Evolutionary conservation across 2,797 vertebrate species (phyloP).

Genomic region (Enteromius paludinosus): DNA sequence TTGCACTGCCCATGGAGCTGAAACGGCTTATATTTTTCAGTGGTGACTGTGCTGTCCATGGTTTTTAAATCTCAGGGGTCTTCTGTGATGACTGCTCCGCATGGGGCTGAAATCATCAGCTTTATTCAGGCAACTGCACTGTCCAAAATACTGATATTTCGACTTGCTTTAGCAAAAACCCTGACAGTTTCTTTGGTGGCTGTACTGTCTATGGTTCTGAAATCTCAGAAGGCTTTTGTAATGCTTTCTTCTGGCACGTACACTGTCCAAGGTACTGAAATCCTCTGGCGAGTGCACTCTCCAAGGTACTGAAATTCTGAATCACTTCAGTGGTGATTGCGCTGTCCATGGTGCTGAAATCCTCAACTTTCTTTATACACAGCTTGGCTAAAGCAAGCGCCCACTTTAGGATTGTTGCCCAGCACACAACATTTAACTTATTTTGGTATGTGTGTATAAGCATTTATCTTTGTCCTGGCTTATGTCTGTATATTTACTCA

Average conservation of each 20-base stretch:
- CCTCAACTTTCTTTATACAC: not conserved
- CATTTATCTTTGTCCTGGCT: conserved; percentile 6
- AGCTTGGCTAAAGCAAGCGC: not conserved
- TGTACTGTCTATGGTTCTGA: not conserved
- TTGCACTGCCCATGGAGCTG: not conserved
- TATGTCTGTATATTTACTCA: not conserved
- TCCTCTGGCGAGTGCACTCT: not conserved
- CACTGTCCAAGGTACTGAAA: not conserved
- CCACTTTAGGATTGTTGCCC: not conserved
- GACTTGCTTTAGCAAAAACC: not conserved
- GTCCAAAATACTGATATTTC: not conserved
- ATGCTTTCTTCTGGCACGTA: not conserved
- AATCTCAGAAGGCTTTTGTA: not conserved
- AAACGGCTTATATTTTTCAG: not conserved
- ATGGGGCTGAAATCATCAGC: not conserved
- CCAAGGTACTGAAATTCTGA: not conserved
- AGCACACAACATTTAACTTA: not conserved
- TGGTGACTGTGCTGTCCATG: not conserved
- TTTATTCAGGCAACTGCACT: not conserved
- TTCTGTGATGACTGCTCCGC: not conserved
- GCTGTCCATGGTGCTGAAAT: conserved; percentile 3
- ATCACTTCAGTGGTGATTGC: not conserved
- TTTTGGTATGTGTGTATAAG: not conserved
- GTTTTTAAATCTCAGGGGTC: not conserved
- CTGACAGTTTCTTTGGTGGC: not conserved